Percentiles rank a stretch among this genome's conserved stretches.
These are phyloP conservation scores for Pterobdella sp. DNA, from an alignment of 2,888 invertebrate species.

Conservation along the genomic window DNA sequence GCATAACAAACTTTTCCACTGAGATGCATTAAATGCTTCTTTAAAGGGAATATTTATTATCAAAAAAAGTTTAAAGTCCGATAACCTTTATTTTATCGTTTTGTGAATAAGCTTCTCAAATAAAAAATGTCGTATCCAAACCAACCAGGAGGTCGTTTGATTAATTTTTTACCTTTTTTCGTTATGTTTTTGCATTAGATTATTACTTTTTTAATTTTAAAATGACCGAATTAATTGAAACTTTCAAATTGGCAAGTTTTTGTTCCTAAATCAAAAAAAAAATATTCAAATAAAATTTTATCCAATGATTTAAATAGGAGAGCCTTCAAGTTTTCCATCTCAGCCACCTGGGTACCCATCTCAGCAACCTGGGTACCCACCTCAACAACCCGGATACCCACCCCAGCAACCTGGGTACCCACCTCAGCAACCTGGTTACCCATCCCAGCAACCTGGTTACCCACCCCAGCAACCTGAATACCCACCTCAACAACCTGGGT, in stretches of 20 bases:
- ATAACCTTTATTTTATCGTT: neutral
- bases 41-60: no score
- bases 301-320: no score
- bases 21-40: no score
- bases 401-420: neutral
- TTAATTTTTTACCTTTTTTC: neutral
- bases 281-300: no score
- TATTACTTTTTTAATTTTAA: no score
- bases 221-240: no score
- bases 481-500: neutral
- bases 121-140: neutral
- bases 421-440: slow-evolving; percentile 19
- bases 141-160: neutral
- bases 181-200: neutral
- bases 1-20: no score
- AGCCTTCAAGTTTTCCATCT: no score
- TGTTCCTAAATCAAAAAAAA: no score
- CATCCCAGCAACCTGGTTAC: slow-evolving; percentile 16
- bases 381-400: neutral
- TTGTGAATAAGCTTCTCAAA: neutral
- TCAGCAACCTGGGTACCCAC: slow-evolving; percentile 17
- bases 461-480: slow-evolving; percentile 4
- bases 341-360: slow-evolving; percentile 7
- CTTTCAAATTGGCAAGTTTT: no score
- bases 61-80: neutral